Evolutionary conservation across 2,888 invertebrate genomes (phyloP), one percentile per base, ranked within the genome.

Genomic region (Slavum lentiscoides): DNA sequence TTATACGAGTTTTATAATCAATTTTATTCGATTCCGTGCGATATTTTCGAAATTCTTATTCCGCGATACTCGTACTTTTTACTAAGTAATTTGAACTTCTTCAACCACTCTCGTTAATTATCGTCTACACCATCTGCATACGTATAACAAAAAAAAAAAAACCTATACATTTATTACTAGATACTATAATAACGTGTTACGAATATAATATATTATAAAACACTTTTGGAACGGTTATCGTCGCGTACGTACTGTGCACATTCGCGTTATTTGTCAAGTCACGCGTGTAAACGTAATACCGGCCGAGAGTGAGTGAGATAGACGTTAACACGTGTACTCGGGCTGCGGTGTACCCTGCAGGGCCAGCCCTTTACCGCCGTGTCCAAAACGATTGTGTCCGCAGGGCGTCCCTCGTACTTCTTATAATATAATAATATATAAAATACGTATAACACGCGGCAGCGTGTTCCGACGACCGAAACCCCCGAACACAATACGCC

Each of bases 281-380:
- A 72, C 55, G 69, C 55, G 69, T 72, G 80, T 72, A 80, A 70
- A 58, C 64, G 80, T 64, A 64, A 72, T 72, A n/a, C n/a, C n/a
- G n/a, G n/a, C 62, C 70, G 72, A 72, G 80, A 72, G 80, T 30
- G 30, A 30, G 30, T 30, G 30, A 30, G 30, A n/a, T n/a, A 80
- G 80, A 80, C 80, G 80, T 80, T 80, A 72, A 80, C 80, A 80
- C 80, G 72, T 80, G 80, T 80, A 75, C 30, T 19, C 58, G n/a
- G 55, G n/a, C 15, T 7, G 55, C 30, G 17, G 74, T 39, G 55
- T 70, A 39, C 67, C 59, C 75, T 58, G 58, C 11, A 30, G 30
- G 30, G 30, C 4, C 30, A 30, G 30, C 58, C 39, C 21, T 66
- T 59, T 58, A 5, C 43, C 43, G 19, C 23, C 43, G 43, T 59